A percentile compares a stretch with the other conserved stretches of the same genome.
Conservation (phyloP, 1,140 invertebrate species). For the Drosophila watanabei region DNA sequence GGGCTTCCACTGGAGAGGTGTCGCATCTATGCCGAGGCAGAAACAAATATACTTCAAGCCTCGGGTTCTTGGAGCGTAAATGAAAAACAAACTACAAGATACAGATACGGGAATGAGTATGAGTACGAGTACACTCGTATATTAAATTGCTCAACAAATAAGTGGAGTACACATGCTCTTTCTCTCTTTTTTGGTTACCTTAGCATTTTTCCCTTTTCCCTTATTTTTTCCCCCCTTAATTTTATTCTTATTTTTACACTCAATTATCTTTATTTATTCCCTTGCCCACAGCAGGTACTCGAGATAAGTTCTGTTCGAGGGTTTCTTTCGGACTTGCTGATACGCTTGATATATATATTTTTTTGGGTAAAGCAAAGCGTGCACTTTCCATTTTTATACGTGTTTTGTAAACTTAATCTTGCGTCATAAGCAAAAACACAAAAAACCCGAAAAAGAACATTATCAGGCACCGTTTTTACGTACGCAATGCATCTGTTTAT, state of each 20-base stretch:
- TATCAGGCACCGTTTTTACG: constrained; percentile 40
- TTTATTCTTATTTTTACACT: constrained; percentile 57
- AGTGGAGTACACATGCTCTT: constrained; percentile 6
- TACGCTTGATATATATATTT: constrained; percentile 24
- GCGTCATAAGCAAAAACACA: constrained; percentile 30
- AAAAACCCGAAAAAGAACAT: constrained; percentile 12
- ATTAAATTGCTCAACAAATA: constrained; percentile 74
- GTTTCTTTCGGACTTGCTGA: constrained; percentile 33
- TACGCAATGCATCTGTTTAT: constrained; percentile 56
- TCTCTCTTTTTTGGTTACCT: constrained; percentile 34
- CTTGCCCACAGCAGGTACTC: constrained; percentile 50
- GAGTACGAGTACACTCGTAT: constrained; percentile 11
- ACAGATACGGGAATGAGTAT: constrained; percentile 1
- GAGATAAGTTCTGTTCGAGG: constrained; percentile 50
- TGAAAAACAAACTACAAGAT: constrained; percentile 71
- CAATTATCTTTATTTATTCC: constrained; percentile 65
- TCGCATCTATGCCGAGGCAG: constrained; percentile 40
- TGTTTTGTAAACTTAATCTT: constrained; percentile 20
- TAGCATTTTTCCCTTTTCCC: constrained; percentile 43
- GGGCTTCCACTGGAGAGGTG: constrained; percentile 27
- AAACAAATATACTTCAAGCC: constrained; percentile 37
- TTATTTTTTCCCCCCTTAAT: constrained; percentile 25
- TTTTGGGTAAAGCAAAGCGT: constrained; percentile 33
- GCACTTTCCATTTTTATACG: constrained; percentile 63
- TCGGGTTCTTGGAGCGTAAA: constrained; percentile 37